A percentile compares a stretch with the other conserved stretches of the same genome.
These are phyloP conservation scores for Otocyon megalotis DNA, from an alignment of 2,113 vertebrate species.

Conservation along the genomic window DNA sequence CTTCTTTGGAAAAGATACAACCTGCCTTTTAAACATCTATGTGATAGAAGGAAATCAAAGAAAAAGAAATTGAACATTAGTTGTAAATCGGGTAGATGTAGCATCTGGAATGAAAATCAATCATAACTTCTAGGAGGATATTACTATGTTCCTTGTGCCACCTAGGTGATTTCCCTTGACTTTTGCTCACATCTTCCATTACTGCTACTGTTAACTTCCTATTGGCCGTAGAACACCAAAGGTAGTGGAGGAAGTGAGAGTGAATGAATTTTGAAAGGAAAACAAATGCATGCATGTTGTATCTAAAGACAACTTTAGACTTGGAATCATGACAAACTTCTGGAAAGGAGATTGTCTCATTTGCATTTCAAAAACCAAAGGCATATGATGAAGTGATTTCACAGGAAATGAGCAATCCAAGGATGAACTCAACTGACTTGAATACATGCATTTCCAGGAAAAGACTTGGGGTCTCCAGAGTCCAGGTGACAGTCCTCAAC, in stretches of 20 bases:
- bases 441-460: background rate
- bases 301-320: background rate
- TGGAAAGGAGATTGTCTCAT: background rate
- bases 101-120: background rate
- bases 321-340: background rate
- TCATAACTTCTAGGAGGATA: background rate
- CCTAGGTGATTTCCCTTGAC: background rate
- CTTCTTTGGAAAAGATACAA: background rate
- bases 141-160: background rate
- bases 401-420: background rate
- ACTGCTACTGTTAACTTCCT: background rate
- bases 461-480: background rate
- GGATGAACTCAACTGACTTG: background rate
- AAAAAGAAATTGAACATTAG: background rate
- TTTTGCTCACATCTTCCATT: background rate
- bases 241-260: fast-evolving
- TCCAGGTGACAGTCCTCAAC: background rate
- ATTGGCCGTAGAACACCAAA: background rate
- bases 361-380: background rate
- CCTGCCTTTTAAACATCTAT: background rate
- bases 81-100: background rate
- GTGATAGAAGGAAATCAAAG: background rate
- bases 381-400: background rate
- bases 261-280: background rate
- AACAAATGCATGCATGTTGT: background rate